Percentiles rank a stretch among this genome's conserved stretches.
These are phyloP conservation scores for Picus viridis DNA, from an alignment of 2,797 vertebrate genomes.

Conservation along the genomic window DNA sequence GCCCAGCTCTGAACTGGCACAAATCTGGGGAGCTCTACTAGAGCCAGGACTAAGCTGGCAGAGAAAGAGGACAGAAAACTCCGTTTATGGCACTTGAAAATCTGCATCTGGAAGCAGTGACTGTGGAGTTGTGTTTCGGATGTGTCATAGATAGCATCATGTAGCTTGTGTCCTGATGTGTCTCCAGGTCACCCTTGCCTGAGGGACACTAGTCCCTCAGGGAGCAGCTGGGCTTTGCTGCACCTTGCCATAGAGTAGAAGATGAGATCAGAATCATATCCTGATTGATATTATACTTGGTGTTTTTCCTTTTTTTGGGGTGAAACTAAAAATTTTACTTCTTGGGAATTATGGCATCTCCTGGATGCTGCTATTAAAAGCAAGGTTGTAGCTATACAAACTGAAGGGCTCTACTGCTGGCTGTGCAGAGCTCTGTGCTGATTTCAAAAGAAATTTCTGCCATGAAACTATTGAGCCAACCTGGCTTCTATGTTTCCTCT, in stretches of 20 bases:
- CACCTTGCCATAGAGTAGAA: not conserved
- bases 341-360: not conserved
- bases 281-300: not conserved
- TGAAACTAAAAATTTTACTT: not conserved
- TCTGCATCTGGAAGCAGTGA: not conserved
- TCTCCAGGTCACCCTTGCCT: not conserved
- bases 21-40: not conserved
- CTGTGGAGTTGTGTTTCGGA: not conserved
- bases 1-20: not conserved
- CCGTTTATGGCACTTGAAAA: not conserved
- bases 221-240: not conserved
- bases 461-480: not conserved
- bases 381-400: not conserved
- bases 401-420: not conserved
- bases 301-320: not conserved
- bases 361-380: not conserved
- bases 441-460: conserved; percentile 1
- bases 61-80: not conserved
- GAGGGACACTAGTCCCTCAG: not conserved
- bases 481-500: not conserved
- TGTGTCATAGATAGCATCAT: not conserved
- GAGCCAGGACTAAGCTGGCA: not conserved
- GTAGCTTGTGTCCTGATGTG: not conserved
- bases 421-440: not conserved
- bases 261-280: not conserved